Evolutionary conservation across 2,888 invertebrate genomes (phyloP), one percentile per base, ranked within the genome.

Genomic region (Petrolisthes cinctipes): DNA sequence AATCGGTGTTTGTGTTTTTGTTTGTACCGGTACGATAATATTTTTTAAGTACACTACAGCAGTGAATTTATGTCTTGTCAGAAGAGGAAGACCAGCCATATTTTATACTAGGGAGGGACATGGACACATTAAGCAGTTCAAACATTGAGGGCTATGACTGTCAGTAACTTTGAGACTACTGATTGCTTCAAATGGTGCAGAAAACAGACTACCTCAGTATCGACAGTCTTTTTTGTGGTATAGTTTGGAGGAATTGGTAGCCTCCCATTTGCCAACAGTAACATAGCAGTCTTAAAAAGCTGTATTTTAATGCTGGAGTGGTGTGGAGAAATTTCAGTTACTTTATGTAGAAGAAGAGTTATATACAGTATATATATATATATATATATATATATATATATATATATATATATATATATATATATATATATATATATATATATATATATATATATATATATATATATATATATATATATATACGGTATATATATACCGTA

Each of bases 341-440:
- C 37, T 37, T 37, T 37, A 37, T 37, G 37, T 37, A 37, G 2
- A 37, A 37, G 37, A 37, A 37, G 2, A 20, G 20, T 37, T 78
- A 78, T 78, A 78, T 78, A 78, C 51, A 78, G 51, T 78, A 78
- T 78, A 78, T 78, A 78, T 78, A 78, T 78, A 78, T 78, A 78
- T 37, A 37, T 37, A 37, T 37, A 20, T 78, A 78, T 78, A 78
- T 78, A 78, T 78, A 78, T 78, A 78, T 78, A 78, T 78, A 78
- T 78, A 78, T 78, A 78, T 37, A 37, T 37, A 37, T 37, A 82
- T 78, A 78, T 78, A 78, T 78, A 78, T 78, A 78, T 78, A 78
- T 78, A 78, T 78, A 78, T 78, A 78, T 78, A 78, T 37, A 37
- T 37, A 37, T 37, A 51, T 78, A 78, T 78, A 78, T 78, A 78